Evolutionary conservation across 2,113 vertebrate species (phyloP).

Genomic region (Ailurus styani): DNA sequence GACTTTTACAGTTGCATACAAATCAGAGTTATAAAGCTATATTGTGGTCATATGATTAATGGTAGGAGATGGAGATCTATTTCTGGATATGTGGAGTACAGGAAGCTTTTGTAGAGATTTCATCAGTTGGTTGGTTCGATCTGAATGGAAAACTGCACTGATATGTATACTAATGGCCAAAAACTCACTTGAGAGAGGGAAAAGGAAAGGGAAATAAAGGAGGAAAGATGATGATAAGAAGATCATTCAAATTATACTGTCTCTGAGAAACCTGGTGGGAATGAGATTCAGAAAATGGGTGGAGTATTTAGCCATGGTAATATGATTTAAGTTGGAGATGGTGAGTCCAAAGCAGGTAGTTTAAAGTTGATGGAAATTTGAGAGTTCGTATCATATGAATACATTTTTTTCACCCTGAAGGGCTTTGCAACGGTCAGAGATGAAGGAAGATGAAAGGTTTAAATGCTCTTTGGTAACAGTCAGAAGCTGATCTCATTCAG

Average conservation of each 20-base stretch:
- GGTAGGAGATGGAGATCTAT: not conserved
- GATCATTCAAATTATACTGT: not conserved
- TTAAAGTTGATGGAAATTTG: not conserved
- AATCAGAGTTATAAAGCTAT: not conserved
- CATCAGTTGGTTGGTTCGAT: not conserved
- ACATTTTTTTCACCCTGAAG: not conserved
- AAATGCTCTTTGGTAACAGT: not conserved
- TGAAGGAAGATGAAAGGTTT: not conserved
- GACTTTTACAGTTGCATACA: not conserved
- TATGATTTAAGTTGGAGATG: not conserved
- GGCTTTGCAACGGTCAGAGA: fast-evolving
- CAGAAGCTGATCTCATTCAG: not conserved
- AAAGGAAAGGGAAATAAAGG: not conserved
- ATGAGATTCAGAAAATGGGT: not conserved
- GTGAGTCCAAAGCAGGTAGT: not conserved
- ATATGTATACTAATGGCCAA: not conserved
- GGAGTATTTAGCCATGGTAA: fast-evolving
- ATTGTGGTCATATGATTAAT: not conserved
- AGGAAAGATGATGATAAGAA: not conserved
- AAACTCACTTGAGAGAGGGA: not conserved
- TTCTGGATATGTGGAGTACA: not conserved
- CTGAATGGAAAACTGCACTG: not conserved
- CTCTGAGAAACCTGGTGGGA: not conserved
- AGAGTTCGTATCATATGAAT: not conserved
- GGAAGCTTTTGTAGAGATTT: not conserved